A percentile compares a stretch with the other conserved stretches of the same genome.
Evolutionary conservation across 30 jellyfish, hydroid and myxozoan species (phyloP).

Genomic region (Mastigias papua): DNA sequence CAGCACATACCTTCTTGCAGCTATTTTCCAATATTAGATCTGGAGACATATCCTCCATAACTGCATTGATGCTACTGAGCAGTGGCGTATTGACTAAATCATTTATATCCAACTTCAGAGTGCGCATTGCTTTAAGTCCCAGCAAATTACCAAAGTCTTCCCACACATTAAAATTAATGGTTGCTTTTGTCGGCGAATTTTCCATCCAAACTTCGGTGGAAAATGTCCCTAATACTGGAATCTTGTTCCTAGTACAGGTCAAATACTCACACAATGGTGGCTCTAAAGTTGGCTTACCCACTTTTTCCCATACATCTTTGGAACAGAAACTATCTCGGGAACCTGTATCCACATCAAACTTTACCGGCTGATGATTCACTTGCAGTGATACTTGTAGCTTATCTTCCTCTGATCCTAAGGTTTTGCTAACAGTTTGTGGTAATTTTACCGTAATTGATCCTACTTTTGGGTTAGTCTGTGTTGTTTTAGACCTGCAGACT

Average conservation of each 20-base stretch:
- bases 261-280: not conserved
- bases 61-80: constrained; percentile 6
- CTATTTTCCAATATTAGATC: not conserved
- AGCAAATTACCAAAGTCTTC: not conserved
- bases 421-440: not conserved
- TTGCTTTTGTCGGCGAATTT: not conserved
- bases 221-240: not conserved
- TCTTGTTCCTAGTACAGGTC: not conserved
- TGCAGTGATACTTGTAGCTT: not conserved
- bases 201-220: not conserved
- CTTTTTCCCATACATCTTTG: not conserved
- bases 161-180: not conserved
- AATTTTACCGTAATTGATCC: not conserved
- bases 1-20: constrained; percentile 4
- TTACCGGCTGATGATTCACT: not conserved
- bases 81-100: not conserved
- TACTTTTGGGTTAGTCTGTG: not conserved
- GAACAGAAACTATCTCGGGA: not conserved
- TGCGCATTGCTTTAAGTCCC: not conserved
- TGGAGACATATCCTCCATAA: not conserved
- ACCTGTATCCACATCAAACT: not conserved
- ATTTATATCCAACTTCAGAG: not conserved
- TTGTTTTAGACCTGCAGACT: not conserved
- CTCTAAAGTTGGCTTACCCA: not conserved
- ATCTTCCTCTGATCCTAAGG: not conserved